Conservation (phyloP, 2,113 vertebrate genomes). For the Vulpes ferrilata region DNA sequence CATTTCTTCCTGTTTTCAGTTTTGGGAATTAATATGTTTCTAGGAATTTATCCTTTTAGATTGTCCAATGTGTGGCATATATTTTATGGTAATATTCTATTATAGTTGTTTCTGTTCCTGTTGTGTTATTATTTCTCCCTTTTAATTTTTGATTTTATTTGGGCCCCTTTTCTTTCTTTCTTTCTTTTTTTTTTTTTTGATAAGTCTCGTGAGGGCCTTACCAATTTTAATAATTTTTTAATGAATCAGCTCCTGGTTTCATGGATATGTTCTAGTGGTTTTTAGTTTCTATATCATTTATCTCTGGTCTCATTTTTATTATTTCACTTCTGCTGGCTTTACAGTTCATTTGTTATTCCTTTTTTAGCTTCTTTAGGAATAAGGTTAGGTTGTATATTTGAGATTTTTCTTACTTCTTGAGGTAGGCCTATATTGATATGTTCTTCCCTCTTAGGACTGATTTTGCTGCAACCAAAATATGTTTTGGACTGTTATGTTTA, state of each 20-base stretch:
- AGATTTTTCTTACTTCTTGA: neutral
- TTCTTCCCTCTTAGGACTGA: neutral
- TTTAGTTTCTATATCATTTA: neutral
- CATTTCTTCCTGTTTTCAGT: neutral
- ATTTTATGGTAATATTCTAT: neutral
- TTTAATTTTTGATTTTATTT: neutral
- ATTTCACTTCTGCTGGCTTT: neutral
- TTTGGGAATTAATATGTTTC: neutral
- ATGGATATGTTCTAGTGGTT: neutral
- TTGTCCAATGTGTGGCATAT: neutral
- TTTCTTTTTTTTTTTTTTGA: neutral
- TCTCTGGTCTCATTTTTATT: neutral
- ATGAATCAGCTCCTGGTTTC: neutral
- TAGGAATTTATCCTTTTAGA: neutral
- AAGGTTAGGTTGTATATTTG: neutral
- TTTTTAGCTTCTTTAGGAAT: neutral
- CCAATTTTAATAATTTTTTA: neutral
- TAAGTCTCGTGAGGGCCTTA: neutral
- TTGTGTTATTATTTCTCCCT: neutral
- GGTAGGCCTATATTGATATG: neutral
- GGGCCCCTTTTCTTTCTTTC: no score
- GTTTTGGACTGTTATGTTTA: neutral
- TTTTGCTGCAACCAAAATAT: neutral
- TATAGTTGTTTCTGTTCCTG: neutral
- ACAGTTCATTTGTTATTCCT: neutral